Evolutionary conservation across 2,113 vertebrate species (phyloP).

Genomic region (Argyrosomus japonicus): DNA sequence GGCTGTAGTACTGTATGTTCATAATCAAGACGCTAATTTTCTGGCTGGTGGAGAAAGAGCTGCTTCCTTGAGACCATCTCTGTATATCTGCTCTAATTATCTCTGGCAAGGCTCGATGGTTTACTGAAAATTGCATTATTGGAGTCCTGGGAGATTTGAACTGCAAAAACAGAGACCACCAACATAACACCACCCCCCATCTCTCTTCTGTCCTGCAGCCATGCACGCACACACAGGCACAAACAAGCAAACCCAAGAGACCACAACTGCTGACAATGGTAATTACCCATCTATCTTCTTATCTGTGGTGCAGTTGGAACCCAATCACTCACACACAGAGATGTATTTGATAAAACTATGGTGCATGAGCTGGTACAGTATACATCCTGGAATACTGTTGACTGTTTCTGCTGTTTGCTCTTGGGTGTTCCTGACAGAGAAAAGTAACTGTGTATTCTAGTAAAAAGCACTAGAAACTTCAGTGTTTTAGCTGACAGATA

Average conservation of each 20-base stretch:
- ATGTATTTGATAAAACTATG: constrained; percentile 7
- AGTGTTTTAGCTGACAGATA: too few species aligned
- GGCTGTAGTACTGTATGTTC: background rate
- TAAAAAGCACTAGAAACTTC: too few species aligned
- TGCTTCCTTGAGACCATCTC: constrained; percentile 31
- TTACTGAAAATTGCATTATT: constrained; percentile 48
- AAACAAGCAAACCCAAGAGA: constrained; percentile 20
- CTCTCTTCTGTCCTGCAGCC: constrained; percentile 21
- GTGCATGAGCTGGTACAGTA: background rate
- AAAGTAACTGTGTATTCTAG: too few species aligned
- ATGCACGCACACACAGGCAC: background rate
- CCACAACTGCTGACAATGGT: constrained; percentile 54
- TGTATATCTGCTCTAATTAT: constrained; percentile 56
- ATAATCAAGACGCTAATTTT: constrained; percentile 11
- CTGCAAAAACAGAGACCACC: constrained; percentile 33
- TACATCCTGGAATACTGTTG: background rate
- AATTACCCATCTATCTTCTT: constrained; percentile 59
- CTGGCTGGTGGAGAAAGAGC: constrained; percentile 17
- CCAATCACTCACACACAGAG: background rate
- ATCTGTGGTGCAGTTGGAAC: constrained; percentile 31
- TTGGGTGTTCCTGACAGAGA: too few species aligned
- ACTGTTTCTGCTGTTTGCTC: background rate
- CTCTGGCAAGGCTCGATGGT: constrained; percentile 27
- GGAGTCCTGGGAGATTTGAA: constrained; percentile 30
- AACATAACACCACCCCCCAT: background rate